These are phyloP conservation scores for Sebastes wilsoni DNA, from an alignment of 2,797 vertebrate genomes.

Conservation along the genomic window DNA sequence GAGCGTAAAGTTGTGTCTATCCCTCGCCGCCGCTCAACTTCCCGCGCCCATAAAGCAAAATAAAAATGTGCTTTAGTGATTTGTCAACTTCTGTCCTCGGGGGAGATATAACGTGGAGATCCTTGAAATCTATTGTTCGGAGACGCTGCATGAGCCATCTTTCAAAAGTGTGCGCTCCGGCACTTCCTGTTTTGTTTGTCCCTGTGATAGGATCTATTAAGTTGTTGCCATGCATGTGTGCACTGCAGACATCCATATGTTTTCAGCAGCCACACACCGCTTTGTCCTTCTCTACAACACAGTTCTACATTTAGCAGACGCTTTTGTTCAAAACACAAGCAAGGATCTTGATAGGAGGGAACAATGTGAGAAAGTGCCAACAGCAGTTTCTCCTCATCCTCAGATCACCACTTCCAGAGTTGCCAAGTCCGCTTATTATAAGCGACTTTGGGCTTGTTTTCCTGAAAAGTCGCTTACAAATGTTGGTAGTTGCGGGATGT, in stretches of 20 bases:
- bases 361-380: too few species aligned
- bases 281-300: background rate
- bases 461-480: too few species aligned
- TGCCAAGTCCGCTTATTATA: accelerated
- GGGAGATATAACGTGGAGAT: slow-evolving; percentile 57
- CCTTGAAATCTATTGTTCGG: slow-evolving; percentile 66
- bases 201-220: slow-evolving; percentile 39
- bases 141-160: slow-evolving; percentile 48
- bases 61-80: slow-evolving; percentile 74
- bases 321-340: too few species aligned
- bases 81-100: slow-evolving; percentile 75
- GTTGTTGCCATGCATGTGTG: slow-evolving; percentile 30
- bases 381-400: too few species aligned
- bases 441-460: too few species aligned
- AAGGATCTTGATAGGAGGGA: too few species aligned
- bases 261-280: background rate
- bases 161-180: slow-evolving; percentile 33
- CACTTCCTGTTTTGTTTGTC: slow-evolving; percentile 41
- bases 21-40: slow-evolving; percentile 63
- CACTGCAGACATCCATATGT: slow-evolving; percentile 9
- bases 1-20: slow-evolving; percentile 62
- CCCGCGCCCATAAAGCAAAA: slow-evolving; percentile 69
- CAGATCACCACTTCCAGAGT: slow-evolving; percentile 3
- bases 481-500: too few species aligned
- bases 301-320: background rate